Conservation (phyloP, 2,113 vertebrate species). For the Pristiophorus japonicus region DNA sequence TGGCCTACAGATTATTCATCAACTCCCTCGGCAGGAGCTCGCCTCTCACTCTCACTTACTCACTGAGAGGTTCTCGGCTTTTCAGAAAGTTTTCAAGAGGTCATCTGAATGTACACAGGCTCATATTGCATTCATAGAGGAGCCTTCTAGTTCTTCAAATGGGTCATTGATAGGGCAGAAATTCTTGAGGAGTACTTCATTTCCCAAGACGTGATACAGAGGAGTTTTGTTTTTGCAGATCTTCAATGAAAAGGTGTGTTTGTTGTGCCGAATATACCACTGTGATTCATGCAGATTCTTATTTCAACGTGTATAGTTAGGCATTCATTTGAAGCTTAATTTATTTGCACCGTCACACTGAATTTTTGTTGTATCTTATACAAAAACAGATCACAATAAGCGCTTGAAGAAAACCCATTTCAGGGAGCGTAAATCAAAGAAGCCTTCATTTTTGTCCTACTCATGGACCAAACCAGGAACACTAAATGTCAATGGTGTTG, state of each 20-base stretch:
- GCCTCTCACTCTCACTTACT: conserved; percentile 56
- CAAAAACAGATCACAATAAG: not conserved
- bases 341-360: not conserved
- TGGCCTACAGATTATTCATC: conserved; percentile 69
- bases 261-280: not conserved
- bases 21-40: conserved; percentile 68
- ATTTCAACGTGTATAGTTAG: not conserved
- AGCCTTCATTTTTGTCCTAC: not conserved
- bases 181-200: conserved; percentile 4
- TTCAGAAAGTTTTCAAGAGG: conserved; percentile 43
- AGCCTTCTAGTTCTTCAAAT: conserved; percentile 13
- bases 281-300: not conserved
- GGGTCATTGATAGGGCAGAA: not conserved
- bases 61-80: conserved; percentile 51
- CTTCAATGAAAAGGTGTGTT: not conserved
- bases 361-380: not conserved
- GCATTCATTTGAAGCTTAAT: not conserved
- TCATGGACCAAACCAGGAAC: not conserved
- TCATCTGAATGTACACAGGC: conserved; percentile 42
- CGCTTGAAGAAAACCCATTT: not conserved
- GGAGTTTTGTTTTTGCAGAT: not conserved
- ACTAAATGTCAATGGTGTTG: not conserved
- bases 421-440: not conserved
- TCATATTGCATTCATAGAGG: not conserved
- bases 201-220: not conserved